Evolutionary conservation across 2,797 vertebrate genomes (phyloP), one percentile per base, ranked within the genome.

Genomic region (Euphonia xanthogaster): DNA sequence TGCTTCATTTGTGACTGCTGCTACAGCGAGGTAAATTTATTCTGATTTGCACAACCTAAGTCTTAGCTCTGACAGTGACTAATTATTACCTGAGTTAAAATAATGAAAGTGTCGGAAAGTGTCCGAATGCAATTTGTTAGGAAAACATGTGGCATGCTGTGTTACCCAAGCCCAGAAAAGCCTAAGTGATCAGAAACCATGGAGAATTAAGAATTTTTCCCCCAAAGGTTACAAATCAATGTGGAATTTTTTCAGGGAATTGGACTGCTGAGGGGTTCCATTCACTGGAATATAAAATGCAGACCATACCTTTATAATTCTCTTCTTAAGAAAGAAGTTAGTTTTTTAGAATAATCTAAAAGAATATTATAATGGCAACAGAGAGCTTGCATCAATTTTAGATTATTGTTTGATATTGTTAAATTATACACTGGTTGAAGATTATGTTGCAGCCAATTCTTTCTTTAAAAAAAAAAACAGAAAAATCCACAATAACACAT

Each of bases 81-180:
- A 98, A 98, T 98, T 98, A 98, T 98, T 98, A 98, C 98, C 98
- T 98, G 98, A 98, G 98, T 98, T 98, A 98, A 98, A 98, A 98
- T 98, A 98, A 98, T 98, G 98, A 98, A 98, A 98, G 98, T 98
- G 98, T 98, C 98, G 98, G 97, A 98, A 98, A 98, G 98, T 98
- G 98, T 98, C 98, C 98, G 96, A 98, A 98, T 98, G 98, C 97
- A 98, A 98, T 98, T 98, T 98, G 98, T 98, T 98, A 98, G 97
- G 97, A 98, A 98, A 98, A 98, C 98, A 98, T 98, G 98, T 98
- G 97, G 98, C 98, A 98, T 96, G 97, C 98, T 98, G 98, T 97
- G 97, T 98, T 98, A 98, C 97, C 96, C 96, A 97, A 96, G 97
- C 97, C 97, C 97, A 96, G 97, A 96, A 97, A 97, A 98, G 93